Conservation (phyloP, 1,140 invertebrate species). For the Archegozetes longisetosus region DNA sequence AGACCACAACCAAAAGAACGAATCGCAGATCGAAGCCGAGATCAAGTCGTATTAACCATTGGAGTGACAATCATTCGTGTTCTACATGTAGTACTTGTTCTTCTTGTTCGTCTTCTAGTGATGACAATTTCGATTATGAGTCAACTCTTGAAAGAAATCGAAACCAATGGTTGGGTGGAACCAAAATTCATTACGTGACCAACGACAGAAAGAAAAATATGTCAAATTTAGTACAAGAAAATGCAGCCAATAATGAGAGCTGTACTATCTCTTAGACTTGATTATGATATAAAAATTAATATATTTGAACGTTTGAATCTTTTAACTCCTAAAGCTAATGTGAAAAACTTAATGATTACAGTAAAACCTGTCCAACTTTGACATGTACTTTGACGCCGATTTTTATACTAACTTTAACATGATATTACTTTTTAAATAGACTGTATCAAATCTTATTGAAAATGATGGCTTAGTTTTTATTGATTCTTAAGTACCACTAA, state of each 20-base stretch:
- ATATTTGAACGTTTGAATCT: too few relatives aligned
- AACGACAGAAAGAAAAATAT: not conserved
- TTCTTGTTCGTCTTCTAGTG: not conserved
- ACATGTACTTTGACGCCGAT: too few relatives aligned
- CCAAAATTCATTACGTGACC: not conserved
- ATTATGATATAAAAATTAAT: too few relatives aligned
- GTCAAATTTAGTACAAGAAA: not conserved
- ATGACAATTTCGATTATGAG: constrained; percentile 13
- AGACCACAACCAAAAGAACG: not conserved
- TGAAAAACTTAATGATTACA: too few relatives aligned
- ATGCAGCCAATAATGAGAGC: not conserved
- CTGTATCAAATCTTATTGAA: too few relatives aligned
- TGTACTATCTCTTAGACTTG: not conserved
- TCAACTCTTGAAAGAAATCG: not conserved
- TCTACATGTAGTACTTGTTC: constrained; percentile 11
- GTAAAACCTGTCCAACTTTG: too few relatives aligned
- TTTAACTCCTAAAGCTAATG: too few relatives aligned
- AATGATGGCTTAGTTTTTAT: too few relatives aligned
- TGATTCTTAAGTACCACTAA: too few relatives aligned
- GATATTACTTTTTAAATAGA: too few relatives aligned
- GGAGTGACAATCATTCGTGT: constrained; percentile 4
- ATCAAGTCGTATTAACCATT: not conserved
- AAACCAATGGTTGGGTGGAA: not conserved
- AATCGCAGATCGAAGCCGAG: not conserved
- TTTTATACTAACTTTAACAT: too few relatives aligned